Percentiles rank a stretch among this genome's conserved stretches.
These are phyloP conservation scores for Hippocampus abdominalis DNA, from an alignment of 2,113 vertebrate species.

Conservation along the genomic window DNA sequence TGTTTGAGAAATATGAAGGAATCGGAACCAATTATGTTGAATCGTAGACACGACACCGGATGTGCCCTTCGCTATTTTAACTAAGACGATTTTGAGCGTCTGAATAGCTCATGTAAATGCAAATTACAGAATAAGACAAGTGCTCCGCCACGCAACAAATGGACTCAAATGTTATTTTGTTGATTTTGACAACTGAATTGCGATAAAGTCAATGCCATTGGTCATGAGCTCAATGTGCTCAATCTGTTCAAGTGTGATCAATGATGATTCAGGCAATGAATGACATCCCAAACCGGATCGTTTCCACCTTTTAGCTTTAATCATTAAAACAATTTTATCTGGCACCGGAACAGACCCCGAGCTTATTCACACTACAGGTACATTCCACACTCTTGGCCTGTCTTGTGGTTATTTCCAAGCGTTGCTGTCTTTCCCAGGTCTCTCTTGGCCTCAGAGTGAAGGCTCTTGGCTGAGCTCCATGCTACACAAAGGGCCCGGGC, in stretches of 20 bases:
- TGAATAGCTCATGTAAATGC: not conserved
- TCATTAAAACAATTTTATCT: not conserved
- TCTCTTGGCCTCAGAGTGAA: slow-evolving; percentile 87
- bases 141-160: not conserved
- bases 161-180: not conserved
- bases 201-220: not conserved
- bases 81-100: not conserved
- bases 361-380: slow-evolving; percentile 42
- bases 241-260: not conserved
- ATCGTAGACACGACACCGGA: not conserved
- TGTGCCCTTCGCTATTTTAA: not conserved
- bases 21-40: too few relatives aligned
- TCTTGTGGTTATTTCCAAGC: slow-evolving; percentile 78
- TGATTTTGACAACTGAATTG: not conserved
- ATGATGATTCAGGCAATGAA: not conserved
- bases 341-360: not conserved
- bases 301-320: not conserved
- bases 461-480: slow-evolving; percentile 91
- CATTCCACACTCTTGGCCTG: slow-evolving; percentile 63
- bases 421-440: slow-evolving; percentile 91
- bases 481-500: slow-evolving; percentile 90
- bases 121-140: not conserved
- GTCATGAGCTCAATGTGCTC: not conserved
- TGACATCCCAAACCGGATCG: not conserved
- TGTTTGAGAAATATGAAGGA: too few relatives aligned